These are phyloP conservation scores for Aurelia aurita DNA, from an alignment of 30 jellyfish, hydroid and myxozoan genomes.

Conservation along the genomic window DNA sequence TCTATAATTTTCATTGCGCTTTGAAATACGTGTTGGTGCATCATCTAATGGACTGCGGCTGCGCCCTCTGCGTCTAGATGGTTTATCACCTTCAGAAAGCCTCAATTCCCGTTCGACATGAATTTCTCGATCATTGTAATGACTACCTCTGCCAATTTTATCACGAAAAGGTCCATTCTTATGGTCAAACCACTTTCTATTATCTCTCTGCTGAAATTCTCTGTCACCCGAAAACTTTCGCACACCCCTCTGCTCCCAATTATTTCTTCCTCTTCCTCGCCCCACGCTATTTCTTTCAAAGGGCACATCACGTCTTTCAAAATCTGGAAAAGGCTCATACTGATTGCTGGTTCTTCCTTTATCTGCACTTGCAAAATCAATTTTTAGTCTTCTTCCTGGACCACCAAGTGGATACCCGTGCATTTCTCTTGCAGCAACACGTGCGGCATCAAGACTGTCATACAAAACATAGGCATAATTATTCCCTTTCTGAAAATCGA, in stretches of 20 bases:
- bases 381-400: conserved; percentile 84
- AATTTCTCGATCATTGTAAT: conserved; percentile 36
- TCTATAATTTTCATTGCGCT: conserved; percentile 77
- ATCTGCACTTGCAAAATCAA: conserved; percentile 94
- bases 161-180: conserved; percentile 52
- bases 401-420: conserved; percentile 98
- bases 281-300: conserved; percentile 55
- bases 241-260: conserved; percentile 61
- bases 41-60: conserved; percentile 88
- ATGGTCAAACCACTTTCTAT: conserved; percentile 74
- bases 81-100: conserved; percentile 65
- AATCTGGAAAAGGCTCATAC: conserved; percentile 72
- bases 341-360: conserved; percentile 53
- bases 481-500: conserved; percentile 85
- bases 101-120: conserved; percentile 47
- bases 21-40: conserved; percentile 54
- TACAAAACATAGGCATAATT: conserved; percentile 84
- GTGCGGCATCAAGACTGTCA: conserved; percentile 98
- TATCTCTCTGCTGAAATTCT: conserved; percentile 56
- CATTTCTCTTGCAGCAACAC: conserved; percentile 98
- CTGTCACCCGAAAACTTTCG: conserved; percentile 64
- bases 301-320: conserved; percentile 73
- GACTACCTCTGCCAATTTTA: conserved; percentile 31
- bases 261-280: conserved; percentile 68
- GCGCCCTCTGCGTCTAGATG: conserved; percentile 80